Base-by-base conservation (phyloP, 2,888 invertebrate genomes). In the Phalangium opilio region DNA sequence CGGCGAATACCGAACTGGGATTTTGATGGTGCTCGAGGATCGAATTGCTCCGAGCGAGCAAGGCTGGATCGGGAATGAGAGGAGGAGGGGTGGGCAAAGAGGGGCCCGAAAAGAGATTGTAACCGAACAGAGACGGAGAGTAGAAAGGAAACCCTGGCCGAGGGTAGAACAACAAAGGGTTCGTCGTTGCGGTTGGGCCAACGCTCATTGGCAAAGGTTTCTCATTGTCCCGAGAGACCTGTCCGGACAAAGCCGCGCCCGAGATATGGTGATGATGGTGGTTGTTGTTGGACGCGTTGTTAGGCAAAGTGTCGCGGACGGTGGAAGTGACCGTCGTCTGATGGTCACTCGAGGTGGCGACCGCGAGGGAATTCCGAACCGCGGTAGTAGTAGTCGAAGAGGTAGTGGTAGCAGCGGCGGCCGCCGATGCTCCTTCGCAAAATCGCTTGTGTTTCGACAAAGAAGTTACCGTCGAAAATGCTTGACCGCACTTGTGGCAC, bases 361-460 rank as follows among this genome's bases (percentile, higher is more conserved):
- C 10, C 15, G 36, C 45, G 8, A 50, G 44, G 20, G 51, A 43
- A 40, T 48, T 39, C 11, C 33, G n/a, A 34, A 34, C 40, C 18
- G 39, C 3, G 43, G 12, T 35, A 33, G 27, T 38, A 41, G 19
- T 21, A 38, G 15, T 46, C 18, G 20, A 44, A 10, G 41, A 48
- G 14, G 49, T 48, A 48, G 36, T 51, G 39, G 35, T 48, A 20
- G 50, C 34, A 17, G 56, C 19, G 17, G 50, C 21, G 11, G 43
- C 34, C 41, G 11, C 18, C 40, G 46, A 20, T 14, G 66, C 66
- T 2, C 87, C 83, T 66, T 93, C 93, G 68, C 95, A 96, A 70
- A 90, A 91, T 57, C 91, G 75, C 70, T 91, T 90, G 68, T 96
- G 96, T 63, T 96, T 96, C 55, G 87, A 80, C 43, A 96, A 73